Conservation (phyloP, 2,113 vertebrate genomes). For the Bucco capensis region DNA sequence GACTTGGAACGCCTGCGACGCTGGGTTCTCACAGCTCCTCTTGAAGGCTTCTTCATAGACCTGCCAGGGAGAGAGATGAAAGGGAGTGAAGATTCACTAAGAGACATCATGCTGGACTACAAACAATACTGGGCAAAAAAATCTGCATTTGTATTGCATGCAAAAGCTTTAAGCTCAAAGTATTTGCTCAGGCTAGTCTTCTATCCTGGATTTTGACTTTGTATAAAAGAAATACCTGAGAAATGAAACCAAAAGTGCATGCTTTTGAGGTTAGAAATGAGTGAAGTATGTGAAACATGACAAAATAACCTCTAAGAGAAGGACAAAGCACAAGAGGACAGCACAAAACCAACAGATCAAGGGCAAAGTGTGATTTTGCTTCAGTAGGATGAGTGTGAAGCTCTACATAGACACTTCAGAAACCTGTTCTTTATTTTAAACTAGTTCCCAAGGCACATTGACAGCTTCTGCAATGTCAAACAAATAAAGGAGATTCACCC, state of each 20-base stretch:
- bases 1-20: conserved; percentile 91
- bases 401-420: not conserved
- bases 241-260: not conserved
- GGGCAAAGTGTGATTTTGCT: not conserved
- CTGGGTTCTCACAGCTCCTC: conserved; percentile 83
- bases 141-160: not conserved
- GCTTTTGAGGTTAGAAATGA: not conserved
- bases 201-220: not conserved
- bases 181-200: not conserved
- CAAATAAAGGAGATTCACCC: not conserved
- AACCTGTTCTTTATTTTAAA: not conserved
- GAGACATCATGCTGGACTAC: not conserved
- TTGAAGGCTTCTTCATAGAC: conserved; percentile 83
- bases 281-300: not conserved
- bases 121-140: not conserved
- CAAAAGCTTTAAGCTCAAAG: not conserved
- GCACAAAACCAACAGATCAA: not conserved
- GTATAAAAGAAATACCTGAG: not conserved
- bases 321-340: not conserved
- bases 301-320: not conserved
- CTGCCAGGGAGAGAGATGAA: conserved; percentile 59
- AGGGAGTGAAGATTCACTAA: not conserved
- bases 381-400: not conserved
- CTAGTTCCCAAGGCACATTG: not conserved
- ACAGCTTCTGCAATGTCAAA: not conserved